Conservation (phyloP, 1,140 invertebrate species). For the Pachypsylla venusta region DNA sequence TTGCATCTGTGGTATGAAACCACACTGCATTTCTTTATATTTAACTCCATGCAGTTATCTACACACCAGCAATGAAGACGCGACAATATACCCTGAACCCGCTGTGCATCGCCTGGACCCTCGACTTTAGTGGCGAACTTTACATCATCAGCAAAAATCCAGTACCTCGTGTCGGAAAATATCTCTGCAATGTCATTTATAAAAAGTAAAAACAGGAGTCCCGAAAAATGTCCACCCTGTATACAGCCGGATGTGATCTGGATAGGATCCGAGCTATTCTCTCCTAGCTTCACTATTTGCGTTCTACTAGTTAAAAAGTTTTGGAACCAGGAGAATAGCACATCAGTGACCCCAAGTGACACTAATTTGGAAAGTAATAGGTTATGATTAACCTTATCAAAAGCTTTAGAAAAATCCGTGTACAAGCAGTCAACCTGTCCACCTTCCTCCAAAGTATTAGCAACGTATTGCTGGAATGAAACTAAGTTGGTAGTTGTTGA, state of each 20-base stretch:
- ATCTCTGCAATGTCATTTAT: too few species aligned
- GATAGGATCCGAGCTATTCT: neutral
- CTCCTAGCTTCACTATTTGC: neutral
- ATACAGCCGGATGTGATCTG: constrained; percentile 6
- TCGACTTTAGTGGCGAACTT: too few species aligned
- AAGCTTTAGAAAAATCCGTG: constrained; percentile 16
- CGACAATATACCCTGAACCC: too few species aligned
- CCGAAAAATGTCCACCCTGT: constrained; percentile 1
- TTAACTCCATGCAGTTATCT: too few species aligned
- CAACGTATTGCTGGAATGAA: neutral
- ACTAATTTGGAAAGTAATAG: neutral
- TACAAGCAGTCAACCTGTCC: constrained; percentile 14
- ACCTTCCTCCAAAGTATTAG: neutral
- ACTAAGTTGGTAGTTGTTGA: constrained; percentile 15
- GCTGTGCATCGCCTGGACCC: too few species aligned
- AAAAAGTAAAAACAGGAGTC: constrained; percentile 2
- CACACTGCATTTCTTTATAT: too few species aligned
- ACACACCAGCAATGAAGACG: too few species aligned
- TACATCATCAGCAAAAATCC: too few species aligned
- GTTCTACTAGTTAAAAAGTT: constrained; percentile 6
- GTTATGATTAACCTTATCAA: constrained; percentile 11
- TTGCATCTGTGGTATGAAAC: too few species aligned
- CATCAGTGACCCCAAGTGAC: neutral
- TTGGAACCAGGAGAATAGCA: constrained; percentile 7
- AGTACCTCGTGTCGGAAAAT: too few species aligned